Percentiles rank a stretch among this genome's conserved stretches.
These are phyloP conservation scores for Perccottus glenii DNA, from an alignment of 2,113 vertebrate genomes.

Conservation along the genomic window DNA sequence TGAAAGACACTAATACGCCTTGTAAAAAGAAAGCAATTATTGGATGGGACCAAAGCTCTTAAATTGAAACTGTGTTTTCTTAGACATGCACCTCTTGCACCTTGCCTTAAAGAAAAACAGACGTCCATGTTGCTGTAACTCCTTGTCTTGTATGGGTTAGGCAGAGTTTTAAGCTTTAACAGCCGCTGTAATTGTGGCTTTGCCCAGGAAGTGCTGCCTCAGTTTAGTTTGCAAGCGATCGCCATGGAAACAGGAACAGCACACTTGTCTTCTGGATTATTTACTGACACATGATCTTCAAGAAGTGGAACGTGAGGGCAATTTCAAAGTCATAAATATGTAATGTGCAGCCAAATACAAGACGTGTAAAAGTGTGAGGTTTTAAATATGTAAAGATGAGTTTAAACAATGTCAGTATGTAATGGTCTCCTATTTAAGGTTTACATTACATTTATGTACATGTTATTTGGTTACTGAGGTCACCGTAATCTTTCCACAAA, in stretches of 20 bases:
- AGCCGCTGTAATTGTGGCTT: conserved; percentile 52
- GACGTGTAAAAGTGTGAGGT: too few species aligned
- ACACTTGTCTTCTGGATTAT: conserved; percentile 36
- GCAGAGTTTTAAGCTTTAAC: conserved; percentile 46
- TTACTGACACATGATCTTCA: conserved; percentile 33
- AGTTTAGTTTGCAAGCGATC: conserved; percentile 29
- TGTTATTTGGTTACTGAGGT: too few species aligned
- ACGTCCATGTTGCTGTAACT: conserved; percentile 2
- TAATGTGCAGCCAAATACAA: neutral
- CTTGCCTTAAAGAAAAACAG: conserved; percentile 12
- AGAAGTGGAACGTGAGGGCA: conserved; percentile 5
- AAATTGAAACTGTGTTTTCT: conserved; percentile 45
- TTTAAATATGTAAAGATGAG: too few species aligned
- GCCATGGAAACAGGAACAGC: conserved; percentile 66
- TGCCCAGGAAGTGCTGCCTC: conserved; percentile 38
- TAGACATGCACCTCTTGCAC: conserved; percentile 16
- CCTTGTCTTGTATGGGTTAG: conserved; percentile 11
- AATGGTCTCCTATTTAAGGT: too few species aligned
- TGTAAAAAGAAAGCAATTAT: conserved; percentile 50
- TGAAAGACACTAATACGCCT: conserved; percentile 60
- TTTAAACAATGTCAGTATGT: too few species aligned
- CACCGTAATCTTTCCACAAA: too few species aligned
- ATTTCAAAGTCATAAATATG: conserved; percentile 1
- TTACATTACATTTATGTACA: too few species aligned
- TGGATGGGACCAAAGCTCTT: conserved; percentile 40